Evolutionary conservation across 2,797 vertebrate species (phyloP).

Genomic region (Chloroceryle inda): DNA sequence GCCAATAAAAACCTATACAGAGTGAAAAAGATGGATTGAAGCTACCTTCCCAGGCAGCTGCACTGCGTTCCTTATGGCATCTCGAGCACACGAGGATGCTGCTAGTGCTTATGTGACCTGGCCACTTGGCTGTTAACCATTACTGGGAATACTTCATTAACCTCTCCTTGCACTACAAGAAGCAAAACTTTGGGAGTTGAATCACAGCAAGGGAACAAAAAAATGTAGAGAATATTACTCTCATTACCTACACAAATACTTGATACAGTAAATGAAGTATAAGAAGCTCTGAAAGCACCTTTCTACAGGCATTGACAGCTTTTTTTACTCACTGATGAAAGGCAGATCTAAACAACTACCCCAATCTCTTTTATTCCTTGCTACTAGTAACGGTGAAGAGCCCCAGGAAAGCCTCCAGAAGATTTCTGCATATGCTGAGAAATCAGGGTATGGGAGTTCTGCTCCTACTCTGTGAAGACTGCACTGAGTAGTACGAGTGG

Average conservation of each 20-base stretch:
- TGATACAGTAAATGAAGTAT: neutral
- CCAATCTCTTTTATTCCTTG: neutral
- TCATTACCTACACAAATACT: neutral
- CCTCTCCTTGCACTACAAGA: neutral
- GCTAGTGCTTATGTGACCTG: neutral
- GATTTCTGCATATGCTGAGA: neutral
- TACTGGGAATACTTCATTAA: neutral
- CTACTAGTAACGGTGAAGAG: neutral
- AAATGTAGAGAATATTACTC: neutral
- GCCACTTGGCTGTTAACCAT: neutral
- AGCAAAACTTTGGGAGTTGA: neutral
- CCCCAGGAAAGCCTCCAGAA: neutral
- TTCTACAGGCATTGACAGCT: neutral
- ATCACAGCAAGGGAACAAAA: neutral
- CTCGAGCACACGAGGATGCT: neutral
- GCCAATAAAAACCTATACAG: neutral
- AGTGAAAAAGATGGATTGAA: neutral
- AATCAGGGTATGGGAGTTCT: neutral
- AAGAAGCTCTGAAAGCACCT: neutral
- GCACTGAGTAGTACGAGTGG: neutral
- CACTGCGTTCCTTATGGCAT: neutral
- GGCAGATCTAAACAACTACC: neutral
- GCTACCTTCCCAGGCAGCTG: neutral
- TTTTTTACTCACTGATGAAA: neutral
- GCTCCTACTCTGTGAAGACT: neutral